Base-by-base conservation (phyloP, 1,140 invertebrate genomes). In the Heliconius nattereri region DNA sequence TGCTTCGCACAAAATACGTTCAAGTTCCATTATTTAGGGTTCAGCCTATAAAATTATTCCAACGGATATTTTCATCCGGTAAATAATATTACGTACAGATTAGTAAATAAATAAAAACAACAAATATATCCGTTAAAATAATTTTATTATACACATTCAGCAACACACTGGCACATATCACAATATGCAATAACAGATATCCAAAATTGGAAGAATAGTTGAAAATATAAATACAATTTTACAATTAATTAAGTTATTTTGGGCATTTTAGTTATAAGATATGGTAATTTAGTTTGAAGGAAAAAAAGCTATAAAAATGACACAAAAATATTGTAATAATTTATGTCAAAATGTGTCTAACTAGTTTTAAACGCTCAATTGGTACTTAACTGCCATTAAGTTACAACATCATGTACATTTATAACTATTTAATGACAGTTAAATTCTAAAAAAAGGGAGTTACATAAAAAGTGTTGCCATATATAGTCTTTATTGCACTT, bases 131-230 rank as follows among this genome's bases (percentile, higher is more conserved):
- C 78, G 73, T 79, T 79, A 79, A 79, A 79, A 79, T 79, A 79
- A 79, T 73, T 79, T 79, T 71, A 75, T 79, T 79, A 32, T 79
- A 79, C 78, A 75, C 78, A 75, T 26, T 79, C 60, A 75, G 71
- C 71, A 32, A 72, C 26, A 37, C 71, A 78, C 49, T 73, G 72
- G 32, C 72, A 70, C 23, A 70, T 73, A 74, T 78, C 77, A 60
- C 72, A 78, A 57, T 66, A 66, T 66, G 60, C 23, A 66, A 66
- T 66, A 66, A 66, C 60, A 66, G 26, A 66, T 66, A 66, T 66
- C 60, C 60, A 66, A 66, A 66, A 66, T 29, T 66, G 60, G 60
- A 66, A 66, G 60, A 66, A 26, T 60, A 60, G 20, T 60, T 11
- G 20, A 60, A 60, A 60, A n/a, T 60, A 60, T 60, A 60, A 60